phyloP scores from a whole-genome alignment of 2,113 vertebrate genomes.

The Thunnus thynnus region DNA sequence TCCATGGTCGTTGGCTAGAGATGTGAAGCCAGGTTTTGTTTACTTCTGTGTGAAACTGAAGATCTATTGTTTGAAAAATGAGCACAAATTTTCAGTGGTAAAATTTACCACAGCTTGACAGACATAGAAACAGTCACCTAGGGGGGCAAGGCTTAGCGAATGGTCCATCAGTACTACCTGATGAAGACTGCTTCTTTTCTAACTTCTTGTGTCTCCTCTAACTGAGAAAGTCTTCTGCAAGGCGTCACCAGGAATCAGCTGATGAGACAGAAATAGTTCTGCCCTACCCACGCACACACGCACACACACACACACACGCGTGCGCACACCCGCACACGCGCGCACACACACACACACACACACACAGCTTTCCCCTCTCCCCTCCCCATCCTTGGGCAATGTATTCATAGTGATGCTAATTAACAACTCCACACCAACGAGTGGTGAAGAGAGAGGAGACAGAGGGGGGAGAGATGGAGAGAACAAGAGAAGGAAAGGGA shows the following conservation, averaged over 20 bases:
- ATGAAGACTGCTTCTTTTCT: slow-evolving; percentile 1
- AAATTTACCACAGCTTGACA: not conserved
- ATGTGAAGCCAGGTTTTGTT: not conserved
- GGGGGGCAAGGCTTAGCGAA: not conserved
- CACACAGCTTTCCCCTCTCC: slow-evolving; percentile 21
- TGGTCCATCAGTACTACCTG: not conserved
- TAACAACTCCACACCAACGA: slow-evolving; percentile 68
- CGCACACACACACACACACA: not conserved
- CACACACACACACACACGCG: slow-evolving; percentile 23
- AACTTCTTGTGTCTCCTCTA: not conserved
- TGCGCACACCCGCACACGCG: not conserved
- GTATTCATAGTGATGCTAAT: slow-evolving; percentile 82
- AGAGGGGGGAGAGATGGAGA: slow-evolving; percentile 19
- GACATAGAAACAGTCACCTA: not conserved
- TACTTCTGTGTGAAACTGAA: not conserved
- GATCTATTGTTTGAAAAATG: too few species aligned
- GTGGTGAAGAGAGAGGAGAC: slow-evolving; percentile 39
- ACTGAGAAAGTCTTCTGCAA: slow-evolving; percentile 37
- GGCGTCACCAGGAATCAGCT: slow-evolving; percentile 57
- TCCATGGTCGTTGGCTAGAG: not conserved
- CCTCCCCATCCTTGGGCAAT: slow-evolving; percentile 56
- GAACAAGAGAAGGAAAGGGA: slow-evolving; percentile 10
- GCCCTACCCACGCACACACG: slow-evolving; percentile 23
- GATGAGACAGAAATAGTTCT: slow-evolving; percentile 74
- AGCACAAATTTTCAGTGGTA: too few species aligned